phyloP scores from a whole-genome alignment of 2,797 vertebrate genomes.

The Enteromius trimaculatus region DNA sequence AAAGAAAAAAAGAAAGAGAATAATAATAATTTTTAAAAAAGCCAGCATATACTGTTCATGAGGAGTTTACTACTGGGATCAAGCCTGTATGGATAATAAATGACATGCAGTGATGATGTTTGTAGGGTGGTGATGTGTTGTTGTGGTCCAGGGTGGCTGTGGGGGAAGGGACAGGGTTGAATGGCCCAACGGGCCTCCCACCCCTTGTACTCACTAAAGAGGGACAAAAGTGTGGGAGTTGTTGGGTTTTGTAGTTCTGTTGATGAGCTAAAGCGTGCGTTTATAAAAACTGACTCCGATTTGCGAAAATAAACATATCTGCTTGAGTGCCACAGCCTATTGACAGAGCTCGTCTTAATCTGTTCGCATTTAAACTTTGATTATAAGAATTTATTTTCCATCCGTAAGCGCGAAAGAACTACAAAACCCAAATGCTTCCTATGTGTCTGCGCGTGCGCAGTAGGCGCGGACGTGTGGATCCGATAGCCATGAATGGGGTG shows the following conservation, averaged over 20 bases:
- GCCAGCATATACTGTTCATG: neutral
- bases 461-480: constrained; percentile 55
- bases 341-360: neutral
- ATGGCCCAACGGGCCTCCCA: constrained; percentile 71
- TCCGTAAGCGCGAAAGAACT: constrained; percentile 58
- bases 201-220: constrained; percentile 41
- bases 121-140: constrained; percentile 1
- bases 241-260: constrained; percentile 75
- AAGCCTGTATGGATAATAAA: constrained; percentile 14
- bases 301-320: neutral
- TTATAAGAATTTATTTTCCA: neutral
- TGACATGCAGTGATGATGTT: neutral
- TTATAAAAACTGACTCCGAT: neutral
- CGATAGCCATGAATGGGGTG: constrained; percentile 66
- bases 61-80: neutral
- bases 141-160: constrained; percentile 29
- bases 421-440: constrained; percentile 65
- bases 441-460: constrained; percentile 64
- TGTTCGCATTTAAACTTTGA: neutral
- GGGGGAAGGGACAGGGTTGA: constrained; percentile 69
- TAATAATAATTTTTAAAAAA: too few relatives aligned
- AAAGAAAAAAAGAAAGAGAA: too few relatives aligned
- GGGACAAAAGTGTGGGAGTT: neutral
- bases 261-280: neutral
- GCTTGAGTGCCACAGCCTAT: neutral